Percentiles rank a stretch among this genome's conserved stretches.
Evolutionary conservation across 30 jellyfish, hydroid and myxozoan genomes (phyloP).

Genomic region (Aurelia sp.): DNA sequence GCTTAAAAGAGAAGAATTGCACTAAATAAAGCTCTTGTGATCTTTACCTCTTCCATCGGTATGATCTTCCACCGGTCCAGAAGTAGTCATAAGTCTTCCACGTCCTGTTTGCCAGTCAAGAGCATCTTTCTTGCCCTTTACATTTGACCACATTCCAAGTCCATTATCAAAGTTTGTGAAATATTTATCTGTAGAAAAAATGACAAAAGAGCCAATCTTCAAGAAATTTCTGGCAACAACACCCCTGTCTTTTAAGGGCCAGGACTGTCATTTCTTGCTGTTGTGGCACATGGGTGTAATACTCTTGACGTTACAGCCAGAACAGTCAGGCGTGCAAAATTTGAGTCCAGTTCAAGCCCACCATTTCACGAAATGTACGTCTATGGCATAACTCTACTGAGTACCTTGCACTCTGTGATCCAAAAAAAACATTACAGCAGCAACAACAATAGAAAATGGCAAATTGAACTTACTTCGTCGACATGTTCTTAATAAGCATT

Average conservation of each 20-base stretch:
- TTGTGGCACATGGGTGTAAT: no score
- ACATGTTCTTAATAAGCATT: constrained; percentile 23
- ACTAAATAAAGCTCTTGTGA: neutral
- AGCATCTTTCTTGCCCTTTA: neutral
- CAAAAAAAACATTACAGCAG: no score
- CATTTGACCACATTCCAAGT: constrained; percentile 47
- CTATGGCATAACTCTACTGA: no score
- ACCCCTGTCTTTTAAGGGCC: no score
- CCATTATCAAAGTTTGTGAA: constrained; percentile 46
- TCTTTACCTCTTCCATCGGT: constrained; percentile 49
- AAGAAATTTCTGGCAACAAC: no score
- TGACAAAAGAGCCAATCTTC: neutral
- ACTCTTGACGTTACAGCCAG: no score
- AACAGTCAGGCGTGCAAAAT: no score
- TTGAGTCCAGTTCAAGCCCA: no score
- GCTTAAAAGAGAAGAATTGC: neutral
- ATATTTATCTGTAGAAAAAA: constrained; percentile 23
- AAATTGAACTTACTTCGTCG: neutral
- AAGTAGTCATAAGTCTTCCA: neutral
- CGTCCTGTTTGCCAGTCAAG: constrained; percentile 56
- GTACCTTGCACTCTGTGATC: no score
- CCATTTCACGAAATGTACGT: no score
- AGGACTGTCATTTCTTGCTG: no score
- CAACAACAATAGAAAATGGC: no score
- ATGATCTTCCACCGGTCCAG: constrained; percentile 60